Evolutionary conservation across 1,140 invertebrate species (phyloP), one percentile per base, ranked within the genome.

Genomic region (Solenopsis fugax): DNA sequence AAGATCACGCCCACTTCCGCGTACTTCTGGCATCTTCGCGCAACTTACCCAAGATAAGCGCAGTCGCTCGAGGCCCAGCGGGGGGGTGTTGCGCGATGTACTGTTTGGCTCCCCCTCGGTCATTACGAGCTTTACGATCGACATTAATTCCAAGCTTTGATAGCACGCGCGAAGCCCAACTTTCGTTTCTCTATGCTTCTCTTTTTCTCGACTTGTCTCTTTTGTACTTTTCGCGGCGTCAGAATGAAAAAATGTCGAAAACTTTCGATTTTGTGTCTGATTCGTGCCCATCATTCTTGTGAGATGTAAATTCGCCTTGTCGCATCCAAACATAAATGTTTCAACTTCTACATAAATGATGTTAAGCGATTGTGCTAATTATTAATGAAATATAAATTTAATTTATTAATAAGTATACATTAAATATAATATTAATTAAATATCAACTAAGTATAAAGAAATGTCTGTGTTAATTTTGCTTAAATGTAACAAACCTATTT

Each of bases 1-100:
- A 69, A 81, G 62, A 81, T 81, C 77, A 81, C 62, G 77, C 77
- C 77, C 64, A 81, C 64, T 81, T 81, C 77, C 77, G 64, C 60
- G 21, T 41, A 24, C 76, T 52, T 45, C 45, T 45, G 62, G 45
- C 48, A 24, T 52, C 48, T 52, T 1, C n/a, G 77, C 29, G 64
- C 77, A 67, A 67, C 62, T 80, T 67, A n/a, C 21, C 13, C 10
- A 34, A 81, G 77, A 81, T 81, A 81, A 81, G 77, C 48, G 29
- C 62, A 80, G 62, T 67, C 76, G 77, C 62, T 69, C 34, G 34
- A 45, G 24, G 21, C 50, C 1, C 50, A 69, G 34, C 77, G 16
- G 77, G 45, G 48, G 60, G 24, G 34, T 37, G n/a, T 16, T n/a
- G 10, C 24, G 45, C 48, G 18, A 29, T 48, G n/a, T 52, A 34